Evolutionary conservation across 2,113 vertebrate genomes (phyloP), one percentile per base, ranked within the genome.

Genomic region (Lamprologus ornatipinnis): DNA sequence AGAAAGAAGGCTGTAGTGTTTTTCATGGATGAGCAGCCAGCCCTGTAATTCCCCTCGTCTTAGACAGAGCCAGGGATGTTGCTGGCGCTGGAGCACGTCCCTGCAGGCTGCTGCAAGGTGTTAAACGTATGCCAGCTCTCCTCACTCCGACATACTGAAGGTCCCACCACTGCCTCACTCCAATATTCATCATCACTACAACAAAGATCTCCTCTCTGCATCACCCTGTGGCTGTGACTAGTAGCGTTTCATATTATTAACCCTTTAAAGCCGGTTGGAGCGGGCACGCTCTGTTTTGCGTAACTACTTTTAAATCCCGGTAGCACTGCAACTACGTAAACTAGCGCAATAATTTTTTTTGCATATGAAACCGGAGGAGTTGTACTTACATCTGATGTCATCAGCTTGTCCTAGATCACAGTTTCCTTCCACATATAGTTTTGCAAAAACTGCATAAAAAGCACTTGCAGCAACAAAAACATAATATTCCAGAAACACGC

Each of bases 21-120:
- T 63, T 37, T 60, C 87, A 80, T 65, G 33, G 79, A 78, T 57
- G 82, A 91, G 82, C 80, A 90, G 54, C 84, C 80, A 45, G 45
- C 53, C 79, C 82, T 82, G 80, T 86, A 81, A 79, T 90, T 63
- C 37, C 42, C 80, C 40, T 70, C 81, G 11, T 60, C 81, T 65
- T 11, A 68, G 73, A 88, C 55, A 11, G 88, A 70, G 85, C 84
- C 84, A 90, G 57, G 5, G 87, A 90, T 80, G 92, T 82, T 89
- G 91, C 84, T 87, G 84, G 54, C 28, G 11, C 82, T 63, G 3
- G 63, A 87, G 58, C 73, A 85, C 68, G 70, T 57, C 84, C 19
- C 88, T 55, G 83, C 87, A 82, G 86, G 92, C 88, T 63, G 55
- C 81, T 85, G 12, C 84, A 51, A 88, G 88, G 85, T 93, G 88